Evolutionary conservation across 2,113 vertebrate species (phyloP), one percentile per base, ranked within the genome.

Genomic region (Eonycteris spelaea): DNA sequence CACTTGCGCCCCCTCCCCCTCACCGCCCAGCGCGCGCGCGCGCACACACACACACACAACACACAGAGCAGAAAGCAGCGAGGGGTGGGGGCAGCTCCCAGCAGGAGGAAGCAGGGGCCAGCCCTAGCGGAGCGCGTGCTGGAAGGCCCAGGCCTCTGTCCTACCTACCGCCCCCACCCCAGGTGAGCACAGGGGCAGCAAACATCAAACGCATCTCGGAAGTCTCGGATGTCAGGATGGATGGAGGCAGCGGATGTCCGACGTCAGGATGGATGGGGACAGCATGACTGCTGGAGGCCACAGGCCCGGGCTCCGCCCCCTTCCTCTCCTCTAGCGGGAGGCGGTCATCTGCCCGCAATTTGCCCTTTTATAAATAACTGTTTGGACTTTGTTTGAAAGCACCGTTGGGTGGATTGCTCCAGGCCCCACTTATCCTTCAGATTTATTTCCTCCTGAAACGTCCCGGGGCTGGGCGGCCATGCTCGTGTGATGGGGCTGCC

Each of bases 261-360:
- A n/a, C n/a, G n/a, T n/a, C n/a, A n/a, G n/a, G 57, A 53, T 11
- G 0, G 43, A 67, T 9, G 63, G 51, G 68, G n/a, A 53, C 65
- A 11, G 75, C 68, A 1, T 0, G 7, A 8, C 3, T 0, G 1
- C 63, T 18, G n/a, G 2, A 1, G 18, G 78, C 73, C 11, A 0
- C 16, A 16, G 16, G 70, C 70, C 1, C 33, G n/a, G 73, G 15
- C 75, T 14, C 48, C 7, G 0, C 16, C 35, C 1, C 68, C n/a
- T 35, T 5, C 70, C 61, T 21, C 21, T 18, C 40, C 24, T 16
- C 9, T 15, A 5, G 86, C 74, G 45, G 28, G 86, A 88, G 63
- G 40, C 21, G 0, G 7, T 0, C 83, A 61, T 6, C 35, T 26
- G 89, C 63, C 91, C 40, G 57, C 38, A 70, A 75, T 89, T 63